Percentiles rank a stretch among this genome's conserved stretches.
Conservation (phyloP, 2,113 vertebrate species). For the Raja brachyura region DNA sequence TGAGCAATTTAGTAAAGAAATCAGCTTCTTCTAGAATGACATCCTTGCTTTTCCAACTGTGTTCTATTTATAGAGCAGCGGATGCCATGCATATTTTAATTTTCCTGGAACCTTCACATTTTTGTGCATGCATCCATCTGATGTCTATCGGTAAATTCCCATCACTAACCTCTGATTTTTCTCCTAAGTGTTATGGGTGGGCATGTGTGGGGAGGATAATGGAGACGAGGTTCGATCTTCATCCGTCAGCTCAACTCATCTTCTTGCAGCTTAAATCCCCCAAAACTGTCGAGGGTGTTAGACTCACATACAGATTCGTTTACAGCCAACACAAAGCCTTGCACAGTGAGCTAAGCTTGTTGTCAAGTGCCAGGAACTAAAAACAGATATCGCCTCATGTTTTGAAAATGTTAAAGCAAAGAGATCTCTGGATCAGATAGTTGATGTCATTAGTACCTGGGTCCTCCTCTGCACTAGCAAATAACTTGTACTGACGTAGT, state of each 20-base stretch:
- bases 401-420: background rate
- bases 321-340: background rate
- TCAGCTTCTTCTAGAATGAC: no score
- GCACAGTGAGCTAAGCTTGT: background rate
- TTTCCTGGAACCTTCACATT: background rate
- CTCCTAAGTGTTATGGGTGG: background rate
- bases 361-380: background rate
- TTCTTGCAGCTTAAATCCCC: background rate
- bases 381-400: background rate
- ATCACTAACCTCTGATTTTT: background rate
- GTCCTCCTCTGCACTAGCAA: background rate
- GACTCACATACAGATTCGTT: background rate
- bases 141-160: background rate
- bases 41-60: background rate
- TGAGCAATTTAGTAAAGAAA: no score
- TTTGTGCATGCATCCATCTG: background rate
- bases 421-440: background rate
- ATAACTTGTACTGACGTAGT: background rate
- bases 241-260: background rate
- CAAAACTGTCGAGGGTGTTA: background rate
- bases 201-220: background rate
- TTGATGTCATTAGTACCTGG: background rate
- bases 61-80: background rate
- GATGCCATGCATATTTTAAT: background rate
- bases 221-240: background rate